These are phyloP conservation scores for Beris chalybata DNA, from an alignment of 2,888 invertebrate species.

Conservation along the genomic window DNA sequence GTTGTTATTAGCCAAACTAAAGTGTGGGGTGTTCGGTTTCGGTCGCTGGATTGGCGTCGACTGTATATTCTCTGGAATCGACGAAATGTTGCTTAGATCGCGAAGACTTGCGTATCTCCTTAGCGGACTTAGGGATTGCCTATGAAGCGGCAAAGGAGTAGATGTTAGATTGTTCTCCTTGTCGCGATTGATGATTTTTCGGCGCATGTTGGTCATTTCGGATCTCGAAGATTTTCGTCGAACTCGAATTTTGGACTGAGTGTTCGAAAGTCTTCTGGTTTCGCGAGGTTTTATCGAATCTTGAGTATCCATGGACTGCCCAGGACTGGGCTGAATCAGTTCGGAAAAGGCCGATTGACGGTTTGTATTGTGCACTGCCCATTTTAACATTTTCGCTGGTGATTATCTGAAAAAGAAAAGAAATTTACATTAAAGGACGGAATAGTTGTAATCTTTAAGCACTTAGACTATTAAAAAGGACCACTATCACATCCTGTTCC, in stretches of 20 bases:
- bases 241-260: constrained; percentile 37
- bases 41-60: constrained; percentile 35
- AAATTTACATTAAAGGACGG: neutral
- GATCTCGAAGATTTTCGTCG: constrained; percentile 44
- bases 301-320: too few species aligned
- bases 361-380: constrained; percentile 50
- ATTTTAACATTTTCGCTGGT: constrained; percentile 50
- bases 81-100: constrained; percentile 49
- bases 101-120: constrained; percentile 44
- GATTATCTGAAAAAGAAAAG: constrained; percentile 22
- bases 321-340: neutral
- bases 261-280: constrained; percentile 29
- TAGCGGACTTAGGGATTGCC: constrained; percentile 33
- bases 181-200: constrained; percentile 35
- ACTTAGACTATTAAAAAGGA: constrained; percentile 15
- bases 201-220: constrained; percentile 34
- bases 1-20: constrained; percentile 19
- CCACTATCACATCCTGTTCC: neutral
- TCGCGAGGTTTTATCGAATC: constrained; percentile 28
- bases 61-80: constrained; percentile 39
- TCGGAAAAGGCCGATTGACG: constrained; percentile 42
- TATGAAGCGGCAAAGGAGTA: constrained; percentile 37
- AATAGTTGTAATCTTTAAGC: neutral
- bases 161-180: constrained; percentile 53
- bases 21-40: constrained; percentile 38